Evolutionary conservation across 2,888 invertebrate species (phyloP).

Genomic region (Hipparchia semele): DNA sequence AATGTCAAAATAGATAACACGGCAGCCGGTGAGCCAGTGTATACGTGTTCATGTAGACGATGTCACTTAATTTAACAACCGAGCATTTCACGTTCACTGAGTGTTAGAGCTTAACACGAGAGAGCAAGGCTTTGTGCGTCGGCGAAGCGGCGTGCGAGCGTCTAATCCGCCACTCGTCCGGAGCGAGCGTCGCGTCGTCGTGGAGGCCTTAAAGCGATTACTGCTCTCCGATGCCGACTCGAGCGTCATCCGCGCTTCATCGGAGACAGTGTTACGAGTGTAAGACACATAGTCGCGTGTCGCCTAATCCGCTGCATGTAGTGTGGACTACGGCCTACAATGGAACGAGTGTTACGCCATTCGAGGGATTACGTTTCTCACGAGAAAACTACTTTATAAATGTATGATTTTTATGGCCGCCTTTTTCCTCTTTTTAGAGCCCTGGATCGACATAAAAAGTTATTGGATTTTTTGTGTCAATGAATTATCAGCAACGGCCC

Average conservation of each 20-base stretch:
- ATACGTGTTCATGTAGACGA: too few relatives aligned
- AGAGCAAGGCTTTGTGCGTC: background rate
- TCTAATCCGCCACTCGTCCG: background rate
- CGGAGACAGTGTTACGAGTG: background rate
- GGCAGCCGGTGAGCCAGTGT: too few relatives aligned
- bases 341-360: background rate
- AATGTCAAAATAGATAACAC: too few relatives aligned
- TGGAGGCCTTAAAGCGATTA: background rate
- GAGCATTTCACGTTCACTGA: background rate
- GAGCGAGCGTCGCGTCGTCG: background rate
- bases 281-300: too few relatives aligned
- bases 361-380: too few relatives aligned
- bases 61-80: too few relatives aligned
- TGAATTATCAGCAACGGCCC: too few relatives aligned
- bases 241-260: background rate
- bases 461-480: too few relatives aligned
- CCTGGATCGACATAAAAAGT: too few relatives aligned
- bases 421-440: too few relatives aligned
- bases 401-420: too few relatives aligned
- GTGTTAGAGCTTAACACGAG: background rate
- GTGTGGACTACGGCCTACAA: background rate
- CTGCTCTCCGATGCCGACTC: background rate
- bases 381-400: too few relatives aligned
- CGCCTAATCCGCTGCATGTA: background rate
- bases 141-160: background rate